Evolutionary conservation across 1,140 invertebrate species (phyloP), one percentile per base, ranked within the genome.

Genomic region (Araneus ventricosus): DNA sequence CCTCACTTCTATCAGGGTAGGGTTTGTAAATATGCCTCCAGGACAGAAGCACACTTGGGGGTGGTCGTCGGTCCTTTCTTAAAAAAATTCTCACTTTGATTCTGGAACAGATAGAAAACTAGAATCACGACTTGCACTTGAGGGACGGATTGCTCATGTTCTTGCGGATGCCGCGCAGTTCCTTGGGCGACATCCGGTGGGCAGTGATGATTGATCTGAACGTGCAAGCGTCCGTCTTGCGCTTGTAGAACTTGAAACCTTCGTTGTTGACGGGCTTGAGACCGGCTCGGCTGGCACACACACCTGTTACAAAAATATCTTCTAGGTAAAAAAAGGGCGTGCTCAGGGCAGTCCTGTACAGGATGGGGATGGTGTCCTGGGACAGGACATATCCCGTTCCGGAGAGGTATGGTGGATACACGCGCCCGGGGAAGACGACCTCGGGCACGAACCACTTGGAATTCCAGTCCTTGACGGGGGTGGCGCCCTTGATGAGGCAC

Each of bases 321-420:
- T 96, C 96, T 84, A 96, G 93, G 80, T 90, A 94, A 82, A 94
- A 94, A 80, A 94, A 93, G 1, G 92, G 87, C 95, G 95, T 95
- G 90, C 95, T 95, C 84, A 95, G 95, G n/a, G 95, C 95, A 30
- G 95, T 95, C 7, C 59, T 63, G 61, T 90, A 94, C 2, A 94
- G 70, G 22, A 86, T 45, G 20, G 88, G 37, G 7, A 88, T 92
- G 6, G 94, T 63, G 63, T 97, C 96, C 20, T 96, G 95, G n/a
- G 97, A 97, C 95, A 98, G 96, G 1, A 97, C 96, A 95, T 98
- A 98, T 1, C 97, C 97, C 22, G 97, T 98, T 24, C 98, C 98
- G 0, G 98, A 98, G 87, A 98, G 95, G 95, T 98, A 98, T 93
- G 97, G 96, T 6, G 98, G 98, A 96, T 98, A 98, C 27, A 96